These are phyloP conservation scores for Suillia variegata DNA, from an alignment of 2,888 invertebrate genomes.

Conservation along the genomic window DNA sequence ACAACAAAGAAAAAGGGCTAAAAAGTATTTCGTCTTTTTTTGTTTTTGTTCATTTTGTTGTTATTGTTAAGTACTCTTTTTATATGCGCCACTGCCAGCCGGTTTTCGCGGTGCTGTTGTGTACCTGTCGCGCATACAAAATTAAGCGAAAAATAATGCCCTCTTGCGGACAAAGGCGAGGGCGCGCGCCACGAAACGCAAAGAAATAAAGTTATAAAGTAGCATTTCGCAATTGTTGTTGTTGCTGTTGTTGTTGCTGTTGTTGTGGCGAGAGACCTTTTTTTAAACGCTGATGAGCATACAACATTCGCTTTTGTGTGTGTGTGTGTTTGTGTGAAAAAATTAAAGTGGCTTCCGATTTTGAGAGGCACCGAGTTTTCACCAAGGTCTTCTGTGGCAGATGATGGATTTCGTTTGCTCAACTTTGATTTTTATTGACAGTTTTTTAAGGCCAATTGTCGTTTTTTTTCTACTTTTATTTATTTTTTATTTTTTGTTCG, in stretches of 20 bases:
- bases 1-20: neutral
- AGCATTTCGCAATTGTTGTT: neutral
- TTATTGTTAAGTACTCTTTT: too few relatives aligned
- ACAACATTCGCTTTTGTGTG: too few relatives aligned
- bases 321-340: too few relatives aligned
- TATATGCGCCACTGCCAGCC: neutral
- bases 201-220: conserved; percentile 1
- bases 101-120: neutral
- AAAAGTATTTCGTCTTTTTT: too few relatives aligned
- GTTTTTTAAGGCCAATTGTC: too few relatives aligned
- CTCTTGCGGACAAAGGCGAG: neutral
- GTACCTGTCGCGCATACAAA: neutral
- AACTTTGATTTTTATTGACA: neutral
- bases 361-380: too few relatives aligned
- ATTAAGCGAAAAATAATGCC: neutral
- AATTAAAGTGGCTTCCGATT: too few relatives aligned
- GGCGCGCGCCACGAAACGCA: too few relatives aligned
- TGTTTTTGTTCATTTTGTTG: too few relatives aligned
- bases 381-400: neutral
- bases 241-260: neutral
- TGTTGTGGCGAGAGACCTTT: neutral
- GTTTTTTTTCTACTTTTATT: too few relatives aligned
- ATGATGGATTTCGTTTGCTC: conserved; percentile 2
- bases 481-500: too few relatives aligned
- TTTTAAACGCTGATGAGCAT: too few relatives aligned